Evolutionary conservation across 2,113 vertebrate species (phyloP).

Genomic region (Nerophis lumbriciformis): DNA sequence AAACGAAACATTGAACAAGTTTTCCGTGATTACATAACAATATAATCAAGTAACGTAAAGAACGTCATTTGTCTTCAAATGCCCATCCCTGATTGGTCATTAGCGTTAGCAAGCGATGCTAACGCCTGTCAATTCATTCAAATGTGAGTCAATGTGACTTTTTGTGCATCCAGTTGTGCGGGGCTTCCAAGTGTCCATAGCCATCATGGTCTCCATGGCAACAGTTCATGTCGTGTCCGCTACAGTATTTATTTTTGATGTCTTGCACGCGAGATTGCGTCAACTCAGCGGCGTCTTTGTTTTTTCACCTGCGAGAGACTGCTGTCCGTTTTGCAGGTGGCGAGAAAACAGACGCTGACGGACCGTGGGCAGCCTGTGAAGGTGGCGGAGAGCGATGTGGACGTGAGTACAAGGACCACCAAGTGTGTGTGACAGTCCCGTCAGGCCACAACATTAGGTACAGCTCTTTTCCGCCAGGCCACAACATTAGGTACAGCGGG

Average conservation of each 20-base stretch:
- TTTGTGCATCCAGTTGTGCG: slow-evolving; percentile 19
- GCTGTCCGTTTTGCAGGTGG: slow-evolving; percentile 71
- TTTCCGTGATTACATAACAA: no score
- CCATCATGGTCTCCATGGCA: slow-evolving; percentile 32
- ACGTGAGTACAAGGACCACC: slow-evolving; percentile 75
- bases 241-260: slow-evolving; percentile 12
- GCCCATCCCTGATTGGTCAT: not conserved
- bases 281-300: not conserved
- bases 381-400: slow-evolving; percentile 90
- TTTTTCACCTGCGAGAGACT: not conserved
- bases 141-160: not conserved
- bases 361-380: slow-evolving; percentile 82
- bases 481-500: no score
- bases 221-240: slow-evolving; percentile 30
- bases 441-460: no score
- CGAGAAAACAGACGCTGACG: slow-evolving; percentile 78
- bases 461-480: no score
- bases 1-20: no score
- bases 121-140: no score
- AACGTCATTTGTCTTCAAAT: no score
- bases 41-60: no score
- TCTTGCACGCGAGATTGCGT: slow-evolving; percentile 28
- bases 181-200: slow-evolving; percentile 52
- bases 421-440: no score
- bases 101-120: not conserved